Evolutionary conservation across 2,113 vertebrate genomes (phyloP), one percentile per base, ranked within the genome.

Genomic region (Psittacus erithacus): DNA sequence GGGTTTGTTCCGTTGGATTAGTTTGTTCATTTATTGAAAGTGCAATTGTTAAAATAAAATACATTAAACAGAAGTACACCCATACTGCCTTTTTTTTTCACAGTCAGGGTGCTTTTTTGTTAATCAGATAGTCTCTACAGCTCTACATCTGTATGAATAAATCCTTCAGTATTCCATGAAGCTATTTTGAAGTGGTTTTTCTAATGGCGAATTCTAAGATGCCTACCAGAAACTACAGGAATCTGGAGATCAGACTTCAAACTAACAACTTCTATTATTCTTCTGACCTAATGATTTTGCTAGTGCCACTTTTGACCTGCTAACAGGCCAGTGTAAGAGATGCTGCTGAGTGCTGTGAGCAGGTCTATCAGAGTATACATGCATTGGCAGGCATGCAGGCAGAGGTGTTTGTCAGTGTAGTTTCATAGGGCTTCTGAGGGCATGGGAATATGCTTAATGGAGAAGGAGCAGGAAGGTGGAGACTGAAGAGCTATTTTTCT

Each of bases 301-400:
- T 71, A 67, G 53, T 1, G 0, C n/a, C 5, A 12, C 80, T 75
- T 88, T 43, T 78, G 64, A 49, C 49, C 63, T 88, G 55, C 79
- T 81, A 68, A 33, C n/a, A 20, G 50, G 80, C 82, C 82, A 53
- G 68, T 1, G 1, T 9, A 18, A 49, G 38, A 31, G 82, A 67
- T 53, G 60, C 80, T 82, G 77, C 73, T 18, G 68, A 33, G 73
- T 20, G 28, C 77, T 46, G 8, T 0, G 1, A 77, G 33, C 0
- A 0, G 3, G 31, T 53, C 77, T 75, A 1, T 68, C 69, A 39
- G 53, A 13, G 31, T 2, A 2, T 4, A 6, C 27, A 23, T 4
- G 25, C 49, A 5, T 4, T 25, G 86, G 86, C 86, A 88, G 60
- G 41, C 13, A 0, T n/a, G 63, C 47, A 60, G 63, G 38, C 47